Evolutionary conservation across 2,113 vertebrate genomes (phyloP), one percentile per base, ranked within the genome.

Genomic region (Triplophysa tibetana): DNA sequence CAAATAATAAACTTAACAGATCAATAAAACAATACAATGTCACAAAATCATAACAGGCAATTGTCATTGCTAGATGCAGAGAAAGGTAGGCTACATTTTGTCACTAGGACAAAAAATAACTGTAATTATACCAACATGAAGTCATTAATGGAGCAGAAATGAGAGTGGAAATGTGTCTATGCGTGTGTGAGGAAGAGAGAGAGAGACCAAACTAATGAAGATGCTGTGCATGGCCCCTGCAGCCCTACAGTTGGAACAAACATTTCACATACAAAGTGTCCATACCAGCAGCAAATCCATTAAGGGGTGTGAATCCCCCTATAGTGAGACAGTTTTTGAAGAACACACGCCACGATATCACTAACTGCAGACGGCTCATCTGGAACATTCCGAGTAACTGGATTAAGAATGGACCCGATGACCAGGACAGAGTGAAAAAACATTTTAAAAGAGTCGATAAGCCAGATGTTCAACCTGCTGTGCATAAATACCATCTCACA

Each of bases 261-360:
- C n/a, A 41, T 69, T 63, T 54, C 29, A 45, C 66, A 74, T 74
- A 74, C 64, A 74, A 80, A 66, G 63, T 45, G 62, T 74, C 72
- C 38, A 80, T 43, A 52, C 69, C 23, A 67, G 70, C 60, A 65
- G 60, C 41, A 80, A 80, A 80, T 73, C 69, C 78, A 38, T 14
- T 80, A 48, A 73, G 2, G 52, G 70, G 5, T 26, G 67, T 21
- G 9, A 72, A 7, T 54, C 26, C n/a, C 62, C 58, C 45, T 33
- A 74, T 69, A 80, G 70, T 58, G 50, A 52, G 6, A 62, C 48
- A 1, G 11, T 65, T 17, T 67, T 13, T 50, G 26, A 63, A 65
- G 70, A 64, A 58, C 48, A 80, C 73, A 80, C 48, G 26, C 61
- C 50, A 43, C 10, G 45, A 73, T 80, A 80, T 74, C 76, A 74